phyloP scores from a whole-genome alignment of 2,888 invertebrate genomes.

The Cacoxenus indagator region DNA sequence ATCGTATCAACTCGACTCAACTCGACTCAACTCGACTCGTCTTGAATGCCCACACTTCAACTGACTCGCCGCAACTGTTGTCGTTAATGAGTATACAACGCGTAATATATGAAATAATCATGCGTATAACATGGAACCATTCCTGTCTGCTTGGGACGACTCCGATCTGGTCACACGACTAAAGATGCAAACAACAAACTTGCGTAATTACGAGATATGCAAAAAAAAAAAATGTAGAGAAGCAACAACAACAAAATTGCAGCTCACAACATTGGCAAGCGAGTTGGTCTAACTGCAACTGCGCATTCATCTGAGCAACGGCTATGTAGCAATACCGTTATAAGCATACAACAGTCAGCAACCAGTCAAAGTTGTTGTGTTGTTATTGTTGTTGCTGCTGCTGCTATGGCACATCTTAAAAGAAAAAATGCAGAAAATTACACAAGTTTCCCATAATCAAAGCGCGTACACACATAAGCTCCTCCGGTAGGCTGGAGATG shows the following conservation, averaged over 20 bases:
- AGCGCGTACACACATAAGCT: slow-evolving; percentile 36
- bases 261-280: too few relatives aligned
- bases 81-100: neutral
- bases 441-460: slow-evolving; percentile 54
- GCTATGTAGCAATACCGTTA: slow-evolving; percentile 14
- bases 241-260: too few relatives aligned
- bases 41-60: neutral
- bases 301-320: slow-evolving; percentile 15
- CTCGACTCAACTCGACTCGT: neutral
- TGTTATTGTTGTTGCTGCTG: neutral
- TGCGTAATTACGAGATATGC: slow-evolving; percentile 48
- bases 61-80: neutral
- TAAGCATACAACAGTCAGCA: neutral
- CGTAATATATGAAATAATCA: slow-evolving; percentile 5
- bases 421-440: neutral
- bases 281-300: slow-evolving; percentile 11
- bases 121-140: neutral
- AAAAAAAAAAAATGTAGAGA: slow-evolving; percentile 38
- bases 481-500: slow-evolving; percentile 17
- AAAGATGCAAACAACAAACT: slow-evolving; percentile 38
- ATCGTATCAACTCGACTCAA: neutral
- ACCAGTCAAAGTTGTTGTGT: neutral
- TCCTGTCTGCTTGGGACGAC: neutral
- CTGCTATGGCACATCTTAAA: neutral
- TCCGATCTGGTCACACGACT: slow-evolving; percentile 23